Conservation (phyloP, 1,140 invertebrate species). For the Meloidogyne hapla region DNA sequence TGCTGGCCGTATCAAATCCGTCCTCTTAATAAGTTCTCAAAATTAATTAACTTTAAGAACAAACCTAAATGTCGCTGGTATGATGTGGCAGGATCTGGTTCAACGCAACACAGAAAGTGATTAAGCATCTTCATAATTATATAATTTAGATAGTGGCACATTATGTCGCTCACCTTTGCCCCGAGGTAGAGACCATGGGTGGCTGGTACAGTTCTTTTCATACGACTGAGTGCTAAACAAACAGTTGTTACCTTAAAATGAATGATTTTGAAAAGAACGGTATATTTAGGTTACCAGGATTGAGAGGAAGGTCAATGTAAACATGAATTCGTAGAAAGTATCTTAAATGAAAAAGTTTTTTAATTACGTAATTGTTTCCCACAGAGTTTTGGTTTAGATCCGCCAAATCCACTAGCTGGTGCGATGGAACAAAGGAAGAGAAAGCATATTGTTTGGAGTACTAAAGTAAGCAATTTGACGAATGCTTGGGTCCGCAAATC, state of each 20-base stretch:
- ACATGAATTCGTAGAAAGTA: slow-evolving; percentile 60
- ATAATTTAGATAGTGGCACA: not conserved
- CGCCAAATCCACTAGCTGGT: slow-evolving; percentile 56
- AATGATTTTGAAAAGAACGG: not conserved
- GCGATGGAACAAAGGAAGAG: slow-evolving; percentile 62
- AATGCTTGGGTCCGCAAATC: slow-evolving; percentile 59
- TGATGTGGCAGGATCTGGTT: slow-evolving; percentile 49
- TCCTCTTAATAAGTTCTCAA: slow-evolving; percentile 12
- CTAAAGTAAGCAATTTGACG: slow-evolving; percentile 56
- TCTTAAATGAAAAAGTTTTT: slow-evolving; percentile 44
- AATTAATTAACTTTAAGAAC: not conserved
- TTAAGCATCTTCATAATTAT: slow-evolving; percentile 47
- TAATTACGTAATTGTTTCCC: slow-evolving; percentile 21
- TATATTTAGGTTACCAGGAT: slow-evolving; percentile 44
- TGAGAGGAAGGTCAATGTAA: slow-evolving; percentile 52
- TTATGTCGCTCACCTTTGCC: slow-evolving; percentile 46
- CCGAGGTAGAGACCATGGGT: slow-evolving; percentile 52
- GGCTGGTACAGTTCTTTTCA: slow-evolving; percentile 57
- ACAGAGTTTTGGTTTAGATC: slow-evolving; percentile 60
- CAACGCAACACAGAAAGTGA: slow-evolving; percentile 59
- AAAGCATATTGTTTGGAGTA: slow-evolving; percentile 60
- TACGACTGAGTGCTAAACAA: slow-evolving; percentile 56
- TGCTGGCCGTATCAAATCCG: slow-evolving; percentile 19
- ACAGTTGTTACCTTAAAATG: slow-evolving; percentile 46
- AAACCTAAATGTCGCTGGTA: slow-evolving; percentile 60